Evolutionary conservation across 2,797 vertebrate genomes (phyloP).

Genomic region (Galaxias olidus): DNA sequence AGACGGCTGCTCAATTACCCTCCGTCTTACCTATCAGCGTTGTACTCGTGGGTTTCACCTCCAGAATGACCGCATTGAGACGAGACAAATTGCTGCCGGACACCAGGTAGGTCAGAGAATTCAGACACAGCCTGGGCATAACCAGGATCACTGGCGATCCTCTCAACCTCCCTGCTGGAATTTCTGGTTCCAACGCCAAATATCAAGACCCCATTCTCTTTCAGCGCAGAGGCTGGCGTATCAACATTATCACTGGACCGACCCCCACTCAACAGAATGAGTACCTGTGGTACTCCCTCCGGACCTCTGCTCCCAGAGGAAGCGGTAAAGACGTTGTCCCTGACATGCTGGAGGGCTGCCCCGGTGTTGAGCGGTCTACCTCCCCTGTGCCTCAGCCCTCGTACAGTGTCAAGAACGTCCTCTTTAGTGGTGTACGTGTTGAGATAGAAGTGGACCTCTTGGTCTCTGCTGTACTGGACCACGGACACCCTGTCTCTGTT

Average conservation of each 20-base stretch:
- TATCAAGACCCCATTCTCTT: conserved; percentile 66
- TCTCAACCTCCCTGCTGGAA: conserved; percentile 62
- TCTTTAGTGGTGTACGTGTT: conserved; percentile 22
- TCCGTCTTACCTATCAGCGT: too few relatives aligned
- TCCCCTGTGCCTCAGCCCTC: conserved; percentile 10
- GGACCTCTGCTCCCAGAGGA: conserved; percentile 23
- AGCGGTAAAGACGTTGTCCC: conserved; percentile 17
- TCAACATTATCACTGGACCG: background rate
- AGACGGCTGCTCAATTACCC: too few relatives aligned
- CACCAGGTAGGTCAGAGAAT: conserved; percentile 59
- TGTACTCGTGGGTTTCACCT: background rate
- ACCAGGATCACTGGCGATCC: conserved; percentile 72
- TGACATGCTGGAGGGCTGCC: conserved; percentile 20
- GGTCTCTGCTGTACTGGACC: conserved; percentile 36
- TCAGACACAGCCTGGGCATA: conserved; percentile 68
- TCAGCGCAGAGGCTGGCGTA: conserved; percentile 47
- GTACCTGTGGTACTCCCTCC: conserved; percentile 19
- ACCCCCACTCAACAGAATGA: conserved; percentile 24
- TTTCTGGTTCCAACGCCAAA: conserved; percentile 26
- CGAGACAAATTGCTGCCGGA: conserved; percentile 53
- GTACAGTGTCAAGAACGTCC: conserved; percentile 7
- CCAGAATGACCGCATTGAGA: conserved; percentile 15
- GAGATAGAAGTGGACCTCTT: conserved; percentile 23
- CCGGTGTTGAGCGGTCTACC: conserved; percentile 25
- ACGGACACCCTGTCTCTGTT: conserved; percentile 32